These are phyloP conservation scores for Botia almorhae DNA, from an alignment of 2,797 vertebrate genomes.

Conservation along the genomic window DNA sequence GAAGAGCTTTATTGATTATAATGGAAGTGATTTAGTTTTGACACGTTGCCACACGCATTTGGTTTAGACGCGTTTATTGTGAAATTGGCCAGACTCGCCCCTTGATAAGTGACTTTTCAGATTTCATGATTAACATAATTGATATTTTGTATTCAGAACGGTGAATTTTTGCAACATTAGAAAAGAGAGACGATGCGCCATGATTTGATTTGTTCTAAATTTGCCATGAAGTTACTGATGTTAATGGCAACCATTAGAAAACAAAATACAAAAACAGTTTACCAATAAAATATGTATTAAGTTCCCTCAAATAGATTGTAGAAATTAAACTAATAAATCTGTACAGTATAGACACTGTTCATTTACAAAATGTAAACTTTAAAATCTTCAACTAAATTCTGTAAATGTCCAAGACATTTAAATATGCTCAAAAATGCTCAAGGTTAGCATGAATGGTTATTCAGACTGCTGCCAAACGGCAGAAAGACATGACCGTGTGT, in stretches of 20 bases:
- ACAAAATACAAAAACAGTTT: neutral
- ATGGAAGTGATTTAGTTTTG: neutral
- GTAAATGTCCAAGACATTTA: too few species aligned
- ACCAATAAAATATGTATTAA: neutral
- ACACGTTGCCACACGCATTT: neutral
- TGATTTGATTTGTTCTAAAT: neutral
- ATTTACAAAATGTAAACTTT: too few species aligned
- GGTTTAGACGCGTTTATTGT: neutral
- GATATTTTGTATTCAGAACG: neutral
- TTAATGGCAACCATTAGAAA: too few species aligned
- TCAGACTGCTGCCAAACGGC: constrained; percentile 35
- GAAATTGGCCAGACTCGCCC: neutral
- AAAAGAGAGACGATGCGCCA: neutral
- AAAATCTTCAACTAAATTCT: too few species aligned
- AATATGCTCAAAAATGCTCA: too few species aligned
- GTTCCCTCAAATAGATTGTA: too few species aligned
- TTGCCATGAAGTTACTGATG: neutral
- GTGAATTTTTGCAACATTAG: neutral
- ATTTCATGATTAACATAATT: neutral
- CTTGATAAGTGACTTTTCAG: neutral
- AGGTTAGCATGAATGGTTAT: constrained; percentile 38
- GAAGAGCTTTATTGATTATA: neutral
- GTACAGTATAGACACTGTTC: too few species aligned
- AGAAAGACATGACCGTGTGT: constrained; percentile 25
- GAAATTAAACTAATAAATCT: too few species aligned